Percentiles rank a stretch among this genome's conserved stretches.
Evolutionary conservation across 2,888 invertebrate genomes (phyloP).

Genomic region (Microctonus hyperodae): DNA sequence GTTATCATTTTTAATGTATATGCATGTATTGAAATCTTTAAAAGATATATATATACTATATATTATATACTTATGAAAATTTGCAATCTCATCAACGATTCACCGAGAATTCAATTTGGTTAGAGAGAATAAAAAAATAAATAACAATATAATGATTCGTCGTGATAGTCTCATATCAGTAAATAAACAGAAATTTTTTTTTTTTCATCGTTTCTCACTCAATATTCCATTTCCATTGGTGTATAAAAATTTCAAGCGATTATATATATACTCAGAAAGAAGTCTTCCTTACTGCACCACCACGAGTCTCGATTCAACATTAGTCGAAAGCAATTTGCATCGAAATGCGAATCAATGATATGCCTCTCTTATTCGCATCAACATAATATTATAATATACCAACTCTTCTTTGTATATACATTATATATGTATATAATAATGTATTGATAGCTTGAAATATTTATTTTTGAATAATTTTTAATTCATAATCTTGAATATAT

Average conservation of each 20-base stretch:
- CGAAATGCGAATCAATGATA: slow-evolving; percentile 49
- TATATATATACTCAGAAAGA: too few species aligned
- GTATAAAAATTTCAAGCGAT: slow-evolving; percentile 12
- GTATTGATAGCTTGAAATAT: not conserved
- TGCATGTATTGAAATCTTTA: not conserved
- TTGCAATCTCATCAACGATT: not conserved
- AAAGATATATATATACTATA: too few species aligned
- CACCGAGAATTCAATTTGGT: not conserved
- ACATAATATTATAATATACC: slow-evolving; percentile 2
- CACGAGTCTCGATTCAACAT: slow-evolving; percentile 19
- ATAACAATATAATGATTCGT: not conserved
- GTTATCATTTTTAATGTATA: slow-evolving; percentile 1
- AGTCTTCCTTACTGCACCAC: slow-evolving; percentile 11
- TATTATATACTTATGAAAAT: not conserved
- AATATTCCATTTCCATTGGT: slow-evolving; percentile 14
- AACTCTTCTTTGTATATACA: slow-evolving; percentile 8
- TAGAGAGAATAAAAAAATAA: not conserved
- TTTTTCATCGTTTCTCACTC: not conserved
- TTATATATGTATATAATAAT: too few species aligned
- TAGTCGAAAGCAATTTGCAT: slow-evolving; percentile 48
- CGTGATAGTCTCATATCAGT: slow-evolving; percentile 5
- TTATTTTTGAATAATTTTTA: not conserved
- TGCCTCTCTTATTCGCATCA: slow-evolving; percentile 10
- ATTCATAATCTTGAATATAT: not conserved
- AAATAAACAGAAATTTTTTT: not conserved